Evolutionary conservation across 2,113 vertebrate genomes (phyloP).

Genomic region (Oreocharis arfaki): DNA sequence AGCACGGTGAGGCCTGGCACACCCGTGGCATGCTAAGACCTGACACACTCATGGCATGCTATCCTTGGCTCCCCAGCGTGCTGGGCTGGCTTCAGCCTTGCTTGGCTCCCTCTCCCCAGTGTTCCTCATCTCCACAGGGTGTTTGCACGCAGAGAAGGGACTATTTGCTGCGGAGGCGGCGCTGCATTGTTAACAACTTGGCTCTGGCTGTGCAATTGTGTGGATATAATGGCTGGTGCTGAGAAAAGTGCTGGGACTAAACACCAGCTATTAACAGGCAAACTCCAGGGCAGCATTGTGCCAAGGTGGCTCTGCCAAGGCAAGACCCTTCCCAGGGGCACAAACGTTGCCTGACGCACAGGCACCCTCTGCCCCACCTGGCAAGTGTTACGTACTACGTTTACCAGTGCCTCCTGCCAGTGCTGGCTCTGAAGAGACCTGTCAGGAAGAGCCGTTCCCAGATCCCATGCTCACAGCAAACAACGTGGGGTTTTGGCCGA

Average conservation of each 20-base stretch:
- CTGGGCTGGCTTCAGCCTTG: background rate
- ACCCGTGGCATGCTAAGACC: too few relatives aligned
- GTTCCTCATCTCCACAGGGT: background rate
- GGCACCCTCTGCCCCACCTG: background rate
- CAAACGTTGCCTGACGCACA: rapidly evolving
- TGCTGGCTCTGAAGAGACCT: background rate
- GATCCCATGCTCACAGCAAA: background rate
- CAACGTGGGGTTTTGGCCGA: rapidly evolving
- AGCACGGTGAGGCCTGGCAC: background rate
- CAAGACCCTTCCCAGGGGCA: background rate
- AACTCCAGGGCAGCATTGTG: rapidly evolving
- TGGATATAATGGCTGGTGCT: constrained; percentile 21
- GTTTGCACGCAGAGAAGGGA: background rate
- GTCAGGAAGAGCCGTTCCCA: background rate
- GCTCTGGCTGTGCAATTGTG: constrained; percentile 51
- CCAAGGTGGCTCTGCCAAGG: background rate
- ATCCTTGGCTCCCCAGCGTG: background rate
- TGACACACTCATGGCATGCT: rapidly evolving
- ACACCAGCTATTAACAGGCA: constrained; percentile 9
- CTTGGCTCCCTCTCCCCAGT: background rate
- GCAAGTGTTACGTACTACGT: background rate
- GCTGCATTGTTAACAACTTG: constrained; percentile 40
- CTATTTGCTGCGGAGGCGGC: background rate
- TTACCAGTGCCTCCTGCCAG: background rate
- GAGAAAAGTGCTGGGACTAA: constrained; percentile 25